Evolutionary conservation across 2,888 invertebrate species (phyloP), one percentile per base, ranked within the genome.

Genomic region (Xylota sylvarum): DNA sequence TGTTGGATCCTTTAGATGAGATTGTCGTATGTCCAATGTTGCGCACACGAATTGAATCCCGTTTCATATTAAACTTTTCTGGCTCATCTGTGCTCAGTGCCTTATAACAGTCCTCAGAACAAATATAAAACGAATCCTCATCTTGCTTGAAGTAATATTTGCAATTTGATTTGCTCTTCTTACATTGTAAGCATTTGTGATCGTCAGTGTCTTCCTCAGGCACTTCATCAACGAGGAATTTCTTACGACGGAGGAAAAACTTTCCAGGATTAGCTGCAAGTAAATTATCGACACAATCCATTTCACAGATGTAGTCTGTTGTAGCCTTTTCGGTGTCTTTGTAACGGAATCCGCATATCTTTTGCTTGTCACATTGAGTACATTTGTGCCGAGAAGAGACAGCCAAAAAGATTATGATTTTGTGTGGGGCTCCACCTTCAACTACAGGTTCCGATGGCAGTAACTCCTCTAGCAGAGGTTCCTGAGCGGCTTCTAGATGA

Each of bases 61-160:
- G 89, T 88, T 90, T 87, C 65, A 93, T 88, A 70, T 93, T 91
- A 48, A 91, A 92, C 76, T 93, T 93, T 55, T 93, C 93, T 1
- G 92, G 91, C 80, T 94, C 92, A 74, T 92, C 92, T 14, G 92
- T 91, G 88, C 93, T 93, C 9, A 93, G 91, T 60, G 90, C 88
- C 88, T 94, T 94, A 32, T 95, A 92, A 89, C 96, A 96, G 67
- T 90, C 89, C 55, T 94, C 93, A 35, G 93, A 93, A 89, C 96
- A 96, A 46, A 95, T 91, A 81, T 93, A 92, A 67, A 91, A 92
- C 0, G 89, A 89, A 9, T 93, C 92, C 14, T 94, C 94, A 58
- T 94, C 94, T 58, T 94, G 93, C 50, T 91, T 89, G 69, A 94
- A 91, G n/a, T 90, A 89, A 86, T 92, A 94, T 88, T 90, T 91